phyloP scores from a whole-genome alignment of 2,113 vertebrate genomes.

The Fregetta grallaria region DNA sequence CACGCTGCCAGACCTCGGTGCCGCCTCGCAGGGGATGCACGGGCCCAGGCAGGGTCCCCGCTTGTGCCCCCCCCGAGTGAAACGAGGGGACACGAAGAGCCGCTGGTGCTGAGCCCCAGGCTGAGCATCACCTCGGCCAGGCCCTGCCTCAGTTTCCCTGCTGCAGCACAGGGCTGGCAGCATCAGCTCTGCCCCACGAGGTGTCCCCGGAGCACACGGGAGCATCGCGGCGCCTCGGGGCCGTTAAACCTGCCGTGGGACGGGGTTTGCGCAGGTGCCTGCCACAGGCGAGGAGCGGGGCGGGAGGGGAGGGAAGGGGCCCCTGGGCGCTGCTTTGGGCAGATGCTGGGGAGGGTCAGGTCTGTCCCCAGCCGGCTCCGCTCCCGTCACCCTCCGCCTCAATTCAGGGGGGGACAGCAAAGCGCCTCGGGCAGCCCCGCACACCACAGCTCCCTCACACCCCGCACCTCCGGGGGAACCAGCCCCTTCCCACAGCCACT shows the following conservation, averaged over 20 bases:
- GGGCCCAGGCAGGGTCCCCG: fast-evolving
- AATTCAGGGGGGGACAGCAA: background rate
- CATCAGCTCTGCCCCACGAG: background rate
- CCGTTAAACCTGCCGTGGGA: background rate
- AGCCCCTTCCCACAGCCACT: fast-evolving
- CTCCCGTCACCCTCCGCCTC: background rate
- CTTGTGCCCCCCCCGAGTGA: background rate
- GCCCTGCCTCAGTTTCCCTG: background rate
- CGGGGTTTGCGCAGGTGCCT: background rate
- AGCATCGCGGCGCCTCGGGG: background rate
- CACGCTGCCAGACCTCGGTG: fast-evolving
- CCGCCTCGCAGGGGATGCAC: fast-evolving
- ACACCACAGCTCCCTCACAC: background rate
- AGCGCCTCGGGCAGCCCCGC: background rate
- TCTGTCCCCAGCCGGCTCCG: background rate
- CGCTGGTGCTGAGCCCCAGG: fast-evolving
- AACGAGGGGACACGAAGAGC: background rate
- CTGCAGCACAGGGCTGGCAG: background rate
- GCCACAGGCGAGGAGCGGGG: fast-evolving
- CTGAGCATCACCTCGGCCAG: background rate
- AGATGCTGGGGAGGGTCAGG: background rate
- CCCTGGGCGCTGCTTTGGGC: fast-evolving
- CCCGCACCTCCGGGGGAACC: background rate
- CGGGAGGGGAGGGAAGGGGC: background rate
- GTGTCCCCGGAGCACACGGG: fast-evolving